These are phyloP conservation scores for Campoletis sonorensis DNA, from an alignment of 1,140 invertebrate genomes.

Conservation along the genomic window DNA sequence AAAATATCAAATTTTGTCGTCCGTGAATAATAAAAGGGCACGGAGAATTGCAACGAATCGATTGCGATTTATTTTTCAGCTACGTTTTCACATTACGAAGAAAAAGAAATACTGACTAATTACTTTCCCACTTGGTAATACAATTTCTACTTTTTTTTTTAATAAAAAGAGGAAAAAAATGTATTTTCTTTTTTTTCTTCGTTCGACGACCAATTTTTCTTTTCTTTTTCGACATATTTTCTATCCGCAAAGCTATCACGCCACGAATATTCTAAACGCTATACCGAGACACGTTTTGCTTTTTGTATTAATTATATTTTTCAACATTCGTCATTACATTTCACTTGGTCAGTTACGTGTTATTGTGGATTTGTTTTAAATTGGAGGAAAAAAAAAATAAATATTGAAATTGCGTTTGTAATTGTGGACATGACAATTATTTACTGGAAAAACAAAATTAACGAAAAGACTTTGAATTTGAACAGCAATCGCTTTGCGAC, in stretches of 20 bases:
- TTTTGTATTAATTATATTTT: background rate
- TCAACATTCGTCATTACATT: constrained; percentile 21
- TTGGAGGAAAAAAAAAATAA: background rate
- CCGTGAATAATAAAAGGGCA: constrained; percentile 7
- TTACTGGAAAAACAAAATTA: no score
- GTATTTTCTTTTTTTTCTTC: background rate
- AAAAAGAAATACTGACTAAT: constrained; percentile 56
- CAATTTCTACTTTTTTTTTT: constrained; percentile 6
- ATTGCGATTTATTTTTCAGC: constrained; percentile 6
- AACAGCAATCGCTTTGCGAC: no score
- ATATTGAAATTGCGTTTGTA: background rate
- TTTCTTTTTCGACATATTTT: constrained; percentile 18
- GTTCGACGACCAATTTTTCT: constrained; percentile 22
- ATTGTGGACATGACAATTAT: no score
- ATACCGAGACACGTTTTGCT: constrained; percentile 47
- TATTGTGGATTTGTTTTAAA: constrained; percentile 32
- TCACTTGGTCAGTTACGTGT: constrained; percentile 54
- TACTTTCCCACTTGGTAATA: constrained; percentile 33
- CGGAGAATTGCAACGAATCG: constrained; percentile 27
- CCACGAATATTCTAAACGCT: constrained; percentile 54
- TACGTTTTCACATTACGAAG: constrained; percentile 20
- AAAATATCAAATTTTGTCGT: constrained; percentile 17
- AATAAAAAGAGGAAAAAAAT: background rate
- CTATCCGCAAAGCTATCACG: constrained; percentile 50
- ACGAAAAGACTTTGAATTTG: no score